These are phyloP conservation scores for Drosophila arawakana DNA, from an alignment of 1,140 invertebrate genomes.

Conservation along the genomic window DNA sequence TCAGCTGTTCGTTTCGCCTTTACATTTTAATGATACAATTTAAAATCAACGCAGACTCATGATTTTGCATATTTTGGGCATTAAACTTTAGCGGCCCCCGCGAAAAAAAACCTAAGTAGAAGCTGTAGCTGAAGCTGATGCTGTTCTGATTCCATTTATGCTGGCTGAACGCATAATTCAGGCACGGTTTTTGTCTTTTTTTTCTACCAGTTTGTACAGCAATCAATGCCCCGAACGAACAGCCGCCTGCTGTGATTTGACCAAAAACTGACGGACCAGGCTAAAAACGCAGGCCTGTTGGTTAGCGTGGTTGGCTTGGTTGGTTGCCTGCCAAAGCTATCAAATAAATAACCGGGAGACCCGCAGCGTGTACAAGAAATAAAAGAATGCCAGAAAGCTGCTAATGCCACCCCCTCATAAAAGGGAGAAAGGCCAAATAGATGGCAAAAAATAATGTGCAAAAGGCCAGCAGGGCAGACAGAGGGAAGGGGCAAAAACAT, in stretches of 20 bases:
- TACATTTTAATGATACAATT: constrained; percentile 82
- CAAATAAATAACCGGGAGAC: constrained; percentile 79
- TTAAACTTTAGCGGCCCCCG: constrained; percentile 62
- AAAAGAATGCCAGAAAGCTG: constrained; percentile 59
- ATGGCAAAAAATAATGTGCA: constrained; percentile 21
- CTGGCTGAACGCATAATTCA: constrained; percentile 69
- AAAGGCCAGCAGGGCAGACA: constrained; percentile 3
- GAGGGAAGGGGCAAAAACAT: constrained; percentile 45
- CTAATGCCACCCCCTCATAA: constrained; percentile 59
- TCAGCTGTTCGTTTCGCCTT: constrained; percentile 37
- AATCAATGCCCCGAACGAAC: constrained; percentile 64
- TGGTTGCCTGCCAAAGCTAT: constrained; percentile 71
- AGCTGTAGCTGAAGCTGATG: constrained; percentile 9
- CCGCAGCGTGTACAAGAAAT: constrained; percentile 60
- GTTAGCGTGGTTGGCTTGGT: constrained; percentile 18
- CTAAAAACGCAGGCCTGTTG: constrained; percentile 9
- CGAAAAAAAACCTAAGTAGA: background rate
- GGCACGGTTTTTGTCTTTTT: constrained; percentile 59
- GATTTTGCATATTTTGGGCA: constrained; percentile 80
- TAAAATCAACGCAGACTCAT: constrained; percentile 83
- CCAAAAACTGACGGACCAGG: constrained; percentile 72
- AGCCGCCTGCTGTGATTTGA: constrained; percentile 78
- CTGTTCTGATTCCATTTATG: constrained; percentile 43
- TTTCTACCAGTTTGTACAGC: constrained; percentile 36
- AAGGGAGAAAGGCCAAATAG: constrained; percentile 21